Conservation (phyloP, 2,797 vertebrate species). For the Syngnathus rostellatus region DNA sequence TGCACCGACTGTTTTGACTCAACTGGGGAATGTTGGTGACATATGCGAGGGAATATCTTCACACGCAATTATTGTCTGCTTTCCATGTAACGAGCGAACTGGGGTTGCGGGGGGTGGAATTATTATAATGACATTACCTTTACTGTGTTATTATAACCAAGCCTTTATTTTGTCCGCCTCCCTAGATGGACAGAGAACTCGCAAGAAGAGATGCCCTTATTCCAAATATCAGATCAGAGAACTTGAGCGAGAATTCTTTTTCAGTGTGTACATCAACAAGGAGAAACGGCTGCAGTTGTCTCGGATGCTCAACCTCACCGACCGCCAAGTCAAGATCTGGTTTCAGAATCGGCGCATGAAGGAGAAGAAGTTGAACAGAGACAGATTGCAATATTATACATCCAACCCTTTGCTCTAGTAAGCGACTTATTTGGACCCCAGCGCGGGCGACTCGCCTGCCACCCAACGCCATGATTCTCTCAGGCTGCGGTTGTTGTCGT, state of each 20-base stretch:
- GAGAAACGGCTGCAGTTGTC: slow-evolving; percentile 97
- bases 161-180: background rate
- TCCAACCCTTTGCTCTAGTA: slow-evolving; percentile 89
- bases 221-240: slow-evolving; percentile 99
- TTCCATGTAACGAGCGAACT: background rate
- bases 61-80: background rate
- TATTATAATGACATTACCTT: too few species aligned
- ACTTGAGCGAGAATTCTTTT: slow-evolving; percentile 98
- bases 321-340: slow-evolving; percentile 99
- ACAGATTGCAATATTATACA: slow-evolving; percentile 97
- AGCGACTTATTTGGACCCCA: background rate
- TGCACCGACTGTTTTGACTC: slow-evolving; percentile 8
- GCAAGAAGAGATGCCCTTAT: slow-evolving; percentile 98
- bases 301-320: slow-evolving; percentile 97
- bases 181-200: slow-evolving; percentile 88
- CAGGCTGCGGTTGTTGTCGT: slow-evolving; percentile 35
- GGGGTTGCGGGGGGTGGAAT: background rate
- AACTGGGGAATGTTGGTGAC: slow-evolving; percentile 12
- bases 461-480: slow-evolving; percentile 5
- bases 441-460: background rate
- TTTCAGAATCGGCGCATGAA: slow-evolving; percentile 99
- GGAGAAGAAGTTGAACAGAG: slow-evolving; percentile 99
- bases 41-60: background rate
- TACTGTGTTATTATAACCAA: background rate
- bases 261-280: slow-evolving; percentile 99